These are phyloP conservation scores for Stenichneumon culpator DNA, from an alignment of 2,888 invertebrate genomes.

Conservation along the genomic window DNA sequence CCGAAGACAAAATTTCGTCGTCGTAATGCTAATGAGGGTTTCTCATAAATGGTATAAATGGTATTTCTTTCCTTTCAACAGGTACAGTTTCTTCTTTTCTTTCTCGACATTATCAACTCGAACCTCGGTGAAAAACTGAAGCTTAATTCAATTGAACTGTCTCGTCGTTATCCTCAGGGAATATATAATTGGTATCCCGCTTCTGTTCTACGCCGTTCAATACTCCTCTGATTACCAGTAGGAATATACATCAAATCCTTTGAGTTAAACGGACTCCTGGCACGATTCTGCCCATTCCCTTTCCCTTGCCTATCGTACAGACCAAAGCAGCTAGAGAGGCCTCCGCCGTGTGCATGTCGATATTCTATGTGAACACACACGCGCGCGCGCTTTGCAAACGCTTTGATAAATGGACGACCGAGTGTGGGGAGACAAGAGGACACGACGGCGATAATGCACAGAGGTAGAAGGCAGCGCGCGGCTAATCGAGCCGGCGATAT, in stretches of 20 bases:
- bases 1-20: slow-evolving; percentile 26
- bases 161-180: background rate
- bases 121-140: background rate
- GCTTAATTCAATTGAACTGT: slow-evolving; percentile 16
- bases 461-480: slow-evolving; percentile 38
- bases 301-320: background rate
- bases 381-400: slow-evolving; percentile 53
- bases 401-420: slow-evolving; percentile 72
- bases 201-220: background rate
- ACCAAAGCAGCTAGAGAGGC: background rate
- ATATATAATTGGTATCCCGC: slow-evolving; percentile 7
- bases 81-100: background rate
- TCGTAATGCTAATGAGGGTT: slow-evolving; percentile 30
- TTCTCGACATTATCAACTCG: slow-evolving; percentile 1
- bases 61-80: slow-evolving; percentile 35
- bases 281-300: background rate
- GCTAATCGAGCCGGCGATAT: slow-evolving; percentile 76
- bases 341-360: slow-evolving; percentile 16
- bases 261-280: background rate
- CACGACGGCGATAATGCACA: slow-evolving; percentile 29
- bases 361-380: slow-evolving; percentile 15
- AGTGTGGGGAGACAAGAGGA: slow-evolving; percentile 50
- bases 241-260: background rate
- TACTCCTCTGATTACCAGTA: background rate
- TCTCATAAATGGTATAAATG: slow-evolving; percentile 43